phyloP scores from a whole-genome alignment of 2,888 invertebrate genomes.

The Pachycephus smyrnensis region DNA sequence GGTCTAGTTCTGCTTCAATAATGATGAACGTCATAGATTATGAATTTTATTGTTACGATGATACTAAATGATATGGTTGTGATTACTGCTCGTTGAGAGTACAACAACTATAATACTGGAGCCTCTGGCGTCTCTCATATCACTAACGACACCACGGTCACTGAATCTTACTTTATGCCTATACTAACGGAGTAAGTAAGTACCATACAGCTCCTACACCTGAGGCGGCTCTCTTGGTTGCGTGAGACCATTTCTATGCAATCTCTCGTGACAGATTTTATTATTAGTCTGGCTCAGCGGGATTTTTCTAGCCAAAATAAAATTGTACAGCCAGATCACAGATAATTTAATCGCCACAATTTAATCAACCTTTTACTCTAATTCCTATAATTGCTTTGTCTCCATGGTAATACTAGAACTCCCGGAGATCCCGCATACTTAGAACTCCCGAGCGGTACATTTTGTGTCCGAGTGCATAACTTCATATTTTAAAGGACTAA shows the following conservation, averaged over 20 bases:
- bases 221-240: background rate
- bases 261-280: background rate
- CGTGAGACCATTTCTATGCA: background rate
- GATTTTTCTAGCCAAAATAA: background rate
- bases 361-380: background rate
- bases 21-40: background rate
- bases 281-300: background rate
- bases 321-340: background rate
- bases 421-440: too few species aligned
- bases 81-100: background rate
- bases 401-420: too few species aligned
- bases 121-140: background rate
- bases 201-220: background rate
- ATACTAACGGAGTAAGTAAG: background rate
- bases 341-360: background rate
- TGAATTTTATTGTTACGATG: background rate
- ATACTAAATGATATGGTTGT: background rate
- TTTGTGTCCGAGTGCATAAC: too few species aligned
- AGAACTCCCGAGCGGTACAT: too few species aligned
- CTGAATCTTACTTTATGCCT: background rate
- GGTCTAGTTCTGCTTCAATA: background rate
- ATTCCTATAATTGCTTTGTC: background rate
- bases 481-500: too few species aligned
- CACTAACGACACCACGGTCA: background rate
- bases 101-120: background rate